Evolutionary conservation across 2,113 vertebrate species (phyloP).

Genomic region (Xerus inauris): DNA sequence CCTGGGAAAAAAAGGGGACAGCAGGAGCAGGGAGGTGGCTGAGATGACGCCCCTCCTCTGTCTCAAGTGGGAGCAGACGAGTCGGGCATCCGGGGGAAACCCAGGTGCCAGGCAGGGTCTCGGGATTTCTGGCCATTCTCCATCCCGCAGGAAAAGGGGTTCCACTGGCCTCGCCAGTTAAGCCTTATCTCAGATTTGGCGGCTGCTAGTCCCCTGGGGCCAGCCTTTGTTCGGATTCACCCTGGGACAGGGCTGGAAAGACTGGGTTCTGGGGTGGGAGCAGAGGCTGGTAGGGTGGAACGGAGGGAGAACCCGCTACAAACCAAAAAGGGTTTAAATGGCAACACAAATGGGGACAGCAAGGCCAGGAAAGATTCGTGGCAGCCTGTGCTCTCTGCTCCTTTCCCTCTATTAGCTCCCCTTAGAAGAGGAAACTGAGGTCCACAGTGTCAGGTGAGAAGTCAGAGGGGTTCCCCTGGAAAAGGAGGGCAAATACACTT

Average conservation of each 20-base stretch:
- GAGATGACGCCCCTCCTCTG: neutral
- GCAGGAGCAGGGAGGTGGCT: neutral
- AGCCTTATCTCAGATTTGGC: neutral
- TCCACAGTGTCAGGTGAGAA: neutral
- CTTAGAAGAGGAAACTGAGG: slow-evolving; percentile 3
- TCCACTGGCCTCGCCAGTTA: neutral
- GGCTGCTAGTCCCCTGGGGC: slow-evolving; percentile 20
- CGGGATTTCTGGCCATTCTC: neutral
- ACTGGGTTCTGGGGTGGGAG: neutral
- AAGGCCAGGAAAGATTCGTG: neutral
- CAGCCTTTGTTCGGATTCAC: slow-evolving; percentile 64
- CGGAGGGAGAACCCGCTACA: neutral
- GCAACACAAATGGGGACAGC: neutral
- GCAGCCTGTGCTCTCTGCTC: neutral
- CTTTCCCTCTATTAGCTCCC: neutral
- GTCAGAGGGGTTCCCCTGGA: neutral
- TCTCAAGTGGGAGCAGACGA: neutral
- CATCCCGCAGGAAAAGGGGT: neutral
- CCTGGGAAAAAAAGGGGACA: slow-evolving; percentile 50
- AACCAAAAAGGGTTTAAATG: neutral
- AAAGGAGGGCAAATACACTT: neutral
- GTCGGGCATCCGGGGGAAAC: neutral
- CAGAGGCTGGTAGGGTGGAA: neutral
- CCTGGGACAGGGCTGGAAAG: neutral
- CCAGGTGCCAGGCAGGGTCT: neutral